These are phyloP conservation scores for Drusus annulatus DNA, from an alignment of 1,140 invertebrate genomes.

Conservation along the genomic window DNA sequence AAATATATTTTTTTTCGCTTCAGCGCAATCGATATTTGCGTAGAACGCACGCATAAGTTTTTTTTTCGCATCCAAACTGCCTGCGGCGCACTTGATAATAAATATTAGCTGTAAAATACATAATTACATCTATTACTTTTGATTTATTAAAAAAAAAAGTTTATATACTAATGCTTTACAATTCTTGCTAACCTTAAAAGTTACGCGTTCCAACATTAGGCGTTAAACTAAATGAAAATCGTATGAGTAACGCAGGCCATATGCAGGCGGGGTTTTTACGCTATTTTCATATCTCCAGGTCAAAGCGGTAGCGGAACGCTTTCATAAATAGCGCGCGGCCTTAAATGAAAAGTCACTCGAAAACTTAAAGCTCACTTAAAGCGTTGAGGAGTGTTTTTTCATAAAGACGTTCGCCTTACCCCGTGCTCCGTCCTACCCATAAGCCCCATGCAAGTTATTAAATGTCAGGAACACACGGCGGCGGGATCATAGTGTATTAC, in stretches of 20 bases:
- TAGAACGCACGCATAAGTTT: no score
- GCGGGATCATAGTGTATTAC: constrained; percentile 47
- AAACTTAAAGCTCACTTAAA: constrained; percentile 48
- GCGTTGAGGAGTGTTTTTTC: constrained; percentile 47
- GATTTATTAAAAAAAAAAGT: no score
- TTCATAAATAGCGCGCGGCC: constrained; percentile 42
- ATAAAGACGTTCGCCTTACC: constrained; percentile 44
- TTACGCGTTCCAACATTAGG: no score
- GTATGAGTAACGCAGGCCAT: neutral
- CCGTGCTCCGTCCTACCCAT: constrained; percentile 25
- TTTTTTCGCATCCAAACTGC: no score
- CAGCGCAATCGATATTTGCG: no score
- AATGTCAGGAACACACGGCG: constrained; percentile 49
- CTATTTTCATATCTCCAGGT: constrained; percentile 23
- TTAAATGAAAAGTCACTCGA: constrained; percentile 52
- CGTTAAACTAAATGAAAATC: no score
- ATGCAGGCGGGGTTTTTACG: neutral
- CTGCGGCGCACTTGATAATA: no score
- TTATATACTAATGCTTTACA: no score
- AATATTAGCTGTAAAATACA: no score
- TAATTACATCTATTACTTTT: no score
- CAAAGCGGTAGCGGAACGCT: constrained; percentile 33
- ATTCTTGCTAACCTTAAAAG: no score
- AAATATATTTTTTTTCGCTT: no score
- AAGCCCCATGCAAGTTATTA: constrained; percentile 53